A percentile compares a stretch with the other conserved stretches of the same genome.
Evolutionary conservation across 2,888 invertebrate species (phyloP).

Genomic region (Mycalesis mineus): DNA sequence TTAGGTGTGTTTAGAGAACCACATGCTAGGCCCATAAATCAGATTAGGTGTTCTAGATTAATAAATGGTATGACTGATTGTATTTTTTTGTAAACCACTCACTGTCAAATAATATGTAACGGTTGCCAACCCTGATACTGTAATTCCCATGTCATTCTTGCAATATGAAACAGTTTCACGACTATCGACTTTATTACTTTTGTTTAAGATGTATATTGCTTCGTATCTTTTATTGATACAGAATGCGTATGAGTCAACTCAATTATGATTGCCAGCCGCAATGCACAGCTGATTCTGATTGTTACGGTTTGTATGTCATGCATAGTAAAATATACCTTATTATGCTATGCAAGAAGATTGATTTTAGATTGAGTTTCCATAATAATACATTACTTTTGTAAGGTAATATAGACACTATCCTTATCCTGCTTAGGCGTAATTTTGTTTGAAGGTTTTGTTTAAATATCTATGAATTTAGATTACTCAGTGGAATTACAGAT

Average conservation of each 20-base stretch:
- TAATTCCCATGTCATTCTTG: background rate
- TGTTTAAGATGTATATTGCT: background rate
- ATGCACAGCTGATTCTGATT: slow-evolving; percentile 32
- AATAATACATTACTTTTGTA: background rate
- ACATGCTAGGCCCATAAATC: too few species aligned
- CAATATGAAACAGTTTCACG: background rate
- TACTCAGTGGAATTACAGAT: too few species aligned
- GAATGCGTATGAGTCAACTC: slow-evolving; percentile 25
- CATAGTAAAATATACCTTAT: background rate
- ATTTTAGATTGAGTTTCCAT: background rate
- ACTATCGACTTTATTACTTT: background rate
- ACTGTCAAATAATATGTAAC: background rate
- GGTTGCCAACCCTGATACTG: background rate
- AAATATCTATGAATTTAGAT: too few species aligned
- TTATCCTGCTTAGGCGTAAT: background rate
- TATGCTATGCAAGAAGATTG: background rate
- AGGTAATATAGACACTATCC: background rate
- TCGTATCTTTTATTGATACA: slow-evolving; percentile 4
- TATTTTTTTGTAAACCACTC: too few species aligned
- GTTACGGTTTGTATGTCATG: slow-evolving; percentile 20
- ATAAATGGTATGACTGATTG: too few species aligned
- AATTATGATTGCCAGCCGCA: slow-evolving; percentile 8
- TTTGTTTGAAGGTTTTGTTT: background rate
- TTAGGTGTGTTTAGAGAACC: too few species aligned
- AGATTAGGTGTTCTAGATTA: too few species aligned